Evolutionary conservation across 2,888 invertebrate genomes (phyloP).

Genomic region (Eristalis arbustorum): DNA sequence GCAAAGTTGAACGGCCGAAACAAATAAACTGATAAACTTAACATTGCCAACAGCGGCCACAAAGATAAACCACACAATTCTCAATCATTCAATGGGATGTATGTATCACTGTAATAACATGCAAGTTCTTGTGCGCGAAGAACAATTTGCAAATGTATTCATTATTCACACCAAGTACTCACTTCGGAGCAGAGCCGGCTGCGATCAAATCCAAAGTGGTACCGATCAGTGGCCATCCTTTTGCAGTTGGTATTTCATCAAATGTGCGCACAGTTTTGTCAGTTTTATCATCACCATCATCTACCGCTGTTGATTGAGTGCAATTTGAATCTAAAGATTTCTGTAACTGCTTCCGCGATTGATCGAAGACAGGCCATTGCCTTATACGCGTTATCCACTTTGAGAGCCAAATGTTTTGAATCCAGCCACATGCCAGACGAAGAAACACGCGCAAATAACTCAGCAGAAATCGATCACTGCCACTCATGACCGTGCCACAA

Average conservation of each 20-base stretch:
- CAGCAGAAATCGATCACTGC: constrained; percentile 32
- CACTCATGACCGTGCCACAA: constrained; percentile 40
- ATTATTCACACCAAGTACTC: constrained; percentile 68
- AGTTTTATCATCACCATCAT: neutral
- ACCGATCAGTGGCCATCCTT: constrained; percentile 82
- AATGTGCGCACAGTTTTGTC: constrained; percentile 69
- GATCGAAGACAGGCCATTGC: neutral
- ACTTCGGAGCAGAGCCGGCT: constrained; percentile 83
- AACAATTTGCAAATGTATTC: constrained; percentile 22
- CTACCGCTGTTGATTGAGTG: neutral
- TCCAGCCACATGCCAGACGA: constrained; percentile 32
- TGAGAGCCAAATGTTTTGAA: constrained; percentile 37
- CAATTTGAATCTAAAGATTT: constrained; percentile 7
- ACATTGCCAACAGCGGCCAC: neutral
- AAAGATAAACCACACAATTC: constrained; percentile 32
- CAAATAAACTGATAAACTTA: constrained; percentile 31
- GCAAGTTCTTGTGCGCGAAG: neutral
- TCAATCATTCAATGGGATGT: constrained; percentile 12
- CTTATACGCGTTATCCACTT: constrained; percentile 9
- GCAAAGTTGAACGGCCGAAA: neutral
- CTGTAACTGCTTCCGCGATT: constrained; percentile 9
- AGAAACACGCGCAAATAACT: constrained; percentile 41
- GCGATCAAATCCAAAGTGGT: constrained; percentile 82
- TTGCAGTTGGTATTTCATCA: constrained; percentile 81
- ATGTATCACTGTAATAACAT: constrained; percentile 33